These are phyloP conservation scores for Ladona fulva DNA, from an alignment of 1,140 invertebrate genomes.

Conservation along the genomic window DNA sequence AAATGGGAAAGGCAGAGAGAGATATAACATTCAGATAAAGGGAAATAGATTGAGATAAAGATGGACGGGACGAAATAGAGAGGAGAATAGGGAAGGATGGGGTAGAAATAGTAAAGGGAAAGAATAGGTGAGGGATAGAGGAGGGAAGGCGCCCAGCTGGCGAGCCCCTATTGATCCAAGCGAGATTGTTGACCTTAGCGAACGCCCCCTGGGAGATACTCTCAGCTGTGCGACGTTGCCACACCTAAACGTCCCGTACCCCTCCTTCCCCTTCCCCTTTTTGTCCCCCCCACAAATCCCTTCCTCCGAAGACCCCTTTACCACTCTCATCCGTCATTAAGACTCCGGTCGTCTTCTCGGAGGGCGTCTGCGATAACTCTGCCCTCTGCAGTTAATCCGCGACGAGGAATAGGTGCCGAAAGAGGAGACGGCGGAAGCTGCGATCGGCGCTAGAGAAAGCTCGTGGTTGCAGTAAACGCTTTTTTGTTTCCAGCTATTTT, in stretches of 20 bases:
- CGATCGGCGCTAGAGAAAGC: no score
- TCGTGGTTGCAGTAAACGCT: no score
- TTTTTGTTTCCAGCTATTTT: no score
- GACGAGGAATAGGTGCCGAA: no score
- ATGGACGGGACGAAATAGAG: constrained; percentile 16
- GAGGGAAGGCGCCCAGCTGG: neutral
- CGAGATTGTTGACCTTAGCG: constrained; percentile 3
- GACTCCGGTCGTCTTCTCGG: neutral
- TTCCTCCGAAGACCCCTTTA: neutral
- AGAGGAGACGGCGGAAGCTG: no score
- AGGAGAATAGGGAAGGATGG: constrained; percentile 23
- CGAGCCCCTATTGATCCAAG: neutral
- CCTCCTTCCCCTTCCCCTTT: neutral
- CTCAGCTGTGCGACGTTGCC: constrained; percentile 5
- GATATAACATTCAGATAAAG: neutral
- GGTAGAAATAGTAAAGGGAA: constrained; percentile 19
- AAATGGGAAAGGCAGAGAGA: constrained; percentile 24
- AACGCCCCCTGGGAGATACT: neutral
- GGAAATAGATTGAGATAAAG: constrained; percentile 12
- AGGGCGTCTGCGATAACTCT: no score
- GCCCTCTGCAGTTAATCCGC: no score
- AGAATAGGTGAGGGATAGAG: neutral
- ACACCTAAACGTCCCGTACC: no score
- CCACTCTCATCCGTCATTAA: neutral
- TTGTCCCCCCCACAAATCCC: neutral